Percentiles rank a stretch among this genome's conserved stretches.
phyloP scores from a whole-genome alignment of 2,888 invertebrate species.

The Polydrusus pterygomalis region DNA sequence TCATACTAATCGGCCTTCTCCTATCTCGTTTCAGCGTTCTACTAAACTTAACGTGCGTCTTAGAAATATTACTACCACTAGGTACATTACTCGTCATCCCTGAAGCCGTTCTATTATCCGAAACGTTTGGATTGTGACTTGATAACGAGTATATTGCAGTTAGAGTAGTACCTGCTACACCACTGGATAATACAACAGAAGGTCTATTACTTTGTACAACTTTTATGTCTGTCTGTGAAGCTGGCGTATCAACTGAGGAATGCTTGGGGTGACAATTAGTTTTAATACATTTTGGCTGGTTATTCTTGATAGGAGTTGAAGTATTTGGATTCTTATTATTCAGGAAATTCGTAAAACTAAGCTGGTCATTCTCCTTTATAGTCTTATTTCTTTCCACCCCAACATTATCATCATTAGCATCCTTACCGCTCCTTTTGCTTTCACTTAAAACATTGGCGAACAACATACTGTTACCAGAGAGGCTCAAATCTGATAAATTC shows the following conservation, averaged over 20 bases:
- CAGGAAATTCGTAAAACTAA: conserved; percentile 32
- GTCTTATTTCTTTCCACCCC: too few relatives aligned
- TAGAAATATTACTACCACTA: background rate
- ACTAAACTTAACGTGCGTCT: background rate
- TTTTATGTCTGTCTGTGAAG: background rate
- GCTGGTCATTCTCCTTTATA: background rate
- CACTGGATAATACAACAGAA: too few relatives aligned
- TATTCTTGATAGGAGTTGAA: conserved; percentile 31
- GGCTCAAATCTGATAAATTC: conserved; percentile 22
- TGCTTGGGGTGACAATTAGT: background rate
- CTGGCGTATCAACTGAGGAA: background rate
- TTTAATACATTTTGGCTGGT: background rate
- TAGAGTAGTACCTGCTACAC: background rate
- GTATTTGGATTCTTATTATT: conserved; percentile 14
- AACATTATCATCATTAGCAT: background rate
- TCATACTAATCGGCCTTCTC: conserved; percentile 8
- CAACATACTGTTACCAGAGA: conserved; percentile 22
- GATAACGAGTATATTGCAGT: background rate
- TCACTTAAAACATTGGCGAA: background rate
- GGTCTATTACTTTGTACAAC: background rate
- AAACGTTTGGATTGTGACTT: background rate
- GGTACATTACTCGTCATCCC: background rate
- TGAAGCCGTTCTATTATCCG: background rate
- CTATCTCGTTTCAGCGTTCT: background rate
- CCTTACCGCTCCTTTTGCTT: background rate